phyloP scores from a whole-genome alignment of 2,888 invertebrate genomes.

The Dasysyrphus tricinctus region DNA sequence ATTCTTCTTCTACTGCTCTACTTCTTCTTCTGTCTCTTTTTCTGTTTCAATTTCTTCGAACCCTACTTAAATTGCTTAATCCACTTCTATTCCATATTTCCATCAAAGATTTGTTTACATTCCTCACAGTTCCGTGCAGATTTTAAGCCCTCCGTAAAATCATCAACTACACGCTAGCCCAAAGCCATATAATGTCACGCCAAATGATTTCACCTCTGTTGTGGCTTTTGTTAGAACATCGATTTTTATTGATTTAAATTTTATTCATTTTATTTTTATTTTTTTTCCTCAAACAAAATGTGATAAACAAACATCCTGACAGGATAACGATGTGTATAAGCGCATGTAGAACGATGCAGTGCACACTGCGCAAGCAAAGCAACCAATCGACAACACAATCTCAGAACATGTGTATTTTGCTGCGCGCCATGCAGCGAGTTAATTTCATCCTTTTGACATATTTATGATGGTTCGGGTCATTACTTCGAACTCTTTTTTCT shows the following conservation, averaged over 20 bases:
- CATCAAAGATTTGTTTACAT: neutral
- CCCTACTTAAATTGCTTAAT: neutral
- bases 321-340: constrained; percentile 70
- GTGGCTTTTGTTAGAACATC: constrained; percentile 19
- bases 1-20: neutral
- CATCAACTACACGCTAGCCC: constrained; percentile 1
- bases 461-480: constrained; percentile 83
- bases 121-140: neutral
- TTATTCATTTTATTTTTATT: constrained; percentile 23
- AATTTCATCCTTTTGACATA: constrained; percentile 83
- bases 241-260: constrained; percentile 55
- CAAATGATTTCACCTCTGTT: constrained; percentile 50
- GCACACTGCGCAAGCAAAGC: neutral
- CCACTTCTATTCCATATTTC: neutral
- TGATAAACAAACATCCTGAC: constrained; percentile 75
- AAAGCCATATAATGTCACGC: constrained; percentile 33
- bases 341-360: constrained; percentile 49
- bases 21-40: neutral
- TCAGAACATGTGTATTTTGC: constrained; percentile 76
- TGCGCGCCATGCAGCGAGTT: constrained; percentile 79
- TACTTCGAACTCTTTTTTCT: constrained; percentile 75
- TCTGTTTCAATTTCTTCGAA: neutral
- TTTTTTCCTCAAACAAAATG: constrained; percentile 40
- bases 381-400: constrained; percentile 55
- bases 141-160: neutral